Conservation (phyloP, 2,797 vertebrate species). For the Rhincodon typus region DNA sequence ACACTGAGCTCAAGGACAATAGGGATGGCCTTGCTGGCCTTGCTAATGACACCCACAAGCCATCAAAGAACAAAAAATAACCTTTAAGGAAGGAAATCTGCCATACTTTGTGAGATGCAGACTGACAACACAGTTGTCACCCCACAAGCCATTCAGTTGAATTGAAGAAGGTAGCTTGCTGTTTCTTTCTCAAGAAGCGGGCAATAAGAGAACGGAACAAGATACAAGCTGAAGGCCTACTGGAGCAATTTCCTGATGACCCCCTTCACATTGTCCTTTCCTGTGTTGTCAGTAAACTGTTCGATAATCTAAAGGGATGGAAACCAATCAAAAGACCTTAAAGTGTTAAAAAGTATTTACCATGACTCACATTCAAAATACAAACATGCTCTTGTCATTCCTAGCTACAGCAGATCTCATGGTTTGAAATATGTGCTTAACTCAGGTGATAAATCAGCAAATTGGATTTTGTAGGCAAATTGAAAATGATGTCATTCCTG, state of each 20-base stretch:
- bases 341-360: background rate
- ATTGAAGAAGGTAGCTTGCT: background rate
- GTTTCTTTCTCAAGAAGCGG: background rate
- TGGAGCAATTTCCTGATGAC: background rate
- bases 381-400: background rate
- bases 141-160: background rate
- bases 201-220: background rate
- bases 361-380: constrained; percentile 3
- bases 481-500: background rate
- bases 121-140: background rate
- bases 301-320: background rate
- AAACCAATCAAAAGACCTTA: background rate
- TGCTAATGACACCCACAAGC: too few relatives aligned
- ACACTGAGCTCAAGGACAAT: too few relatives aligned
- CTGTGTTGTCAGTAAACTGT: background rate
- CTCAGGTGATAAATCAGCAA: constrained; percentile 5
- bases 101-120: background rate
- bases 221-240: background rate
- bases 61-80: background rate
- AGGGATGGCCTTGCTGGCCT: too few relatives aligned
- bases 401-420: background rate
- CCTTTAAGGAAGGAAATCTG: background rate
- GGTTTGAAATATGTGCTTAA: background rate
- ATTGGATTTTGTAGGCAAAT: background rate
- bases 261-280: background rate